phyloP scores from a whole-genome alignment of 1,140 invertebrate species.

The Pentalonia nigronervosa region DNA sequence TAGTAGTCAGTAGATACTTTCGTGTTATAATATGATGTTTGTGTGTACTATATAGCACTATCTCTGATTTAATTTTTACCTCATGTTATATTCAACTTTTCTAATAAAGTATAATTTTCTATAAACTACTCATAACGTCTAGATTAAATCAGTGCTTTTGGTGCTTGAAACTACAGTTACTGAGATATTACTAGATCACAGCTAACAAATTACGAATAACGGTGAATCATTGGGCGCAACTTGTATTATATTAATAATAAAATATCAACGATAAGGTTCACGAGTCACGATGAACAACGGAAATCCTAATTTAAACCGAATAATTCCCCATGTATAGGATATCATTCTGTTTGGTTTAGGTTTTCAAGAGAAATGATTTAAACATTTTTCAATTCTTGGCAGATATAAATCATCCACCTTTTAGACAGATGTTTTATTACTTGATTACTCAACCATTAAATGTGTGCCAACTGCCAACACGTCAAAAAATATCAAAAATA shows the following conservation, averaged over 20 bases:
- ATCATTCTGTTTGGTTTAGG: neutral
- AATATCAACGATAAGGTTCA: slow-evolving; percentile 6
- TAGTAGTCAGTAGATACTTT: too few relatives aligned
- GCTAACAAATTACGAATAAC: neutral
- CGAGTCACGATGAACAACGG: neutral
- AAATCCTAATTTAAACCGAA: slow-evolving; percentile 14
- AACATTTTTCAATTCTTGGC: neutral
- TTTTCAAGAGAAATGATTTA: neutral
- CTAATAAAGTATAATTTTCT: neutral
- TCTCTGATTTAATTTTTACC: neutral
- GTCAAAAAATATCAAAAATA: neutral
- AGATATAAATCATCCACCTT: neutral
- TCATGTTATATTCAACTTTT: neutral
- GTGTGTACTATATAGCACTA: too few relatives aligned
- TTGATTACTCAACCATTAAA: neutral
- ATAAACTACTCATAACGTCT: neutral
- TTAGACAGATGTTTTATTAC: slow-evolving; percentile 4
- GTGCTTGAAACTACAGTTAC: neutral
- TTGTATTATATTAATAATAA: slow-evolving; percentile 1
- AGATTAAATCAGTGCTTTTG: neutral
- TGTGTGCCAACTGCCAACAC: neutral
- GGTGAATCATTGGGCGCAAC: neutral
- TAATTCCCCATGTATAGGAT: neutral
- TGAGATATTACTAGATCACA: neutral
- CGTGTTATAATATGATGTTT: too few relatives aligned